Evolutionary conservation across 2,888 invertebrate species (phyloP).

Genomic region (Alloplasta piceator): DNA sequence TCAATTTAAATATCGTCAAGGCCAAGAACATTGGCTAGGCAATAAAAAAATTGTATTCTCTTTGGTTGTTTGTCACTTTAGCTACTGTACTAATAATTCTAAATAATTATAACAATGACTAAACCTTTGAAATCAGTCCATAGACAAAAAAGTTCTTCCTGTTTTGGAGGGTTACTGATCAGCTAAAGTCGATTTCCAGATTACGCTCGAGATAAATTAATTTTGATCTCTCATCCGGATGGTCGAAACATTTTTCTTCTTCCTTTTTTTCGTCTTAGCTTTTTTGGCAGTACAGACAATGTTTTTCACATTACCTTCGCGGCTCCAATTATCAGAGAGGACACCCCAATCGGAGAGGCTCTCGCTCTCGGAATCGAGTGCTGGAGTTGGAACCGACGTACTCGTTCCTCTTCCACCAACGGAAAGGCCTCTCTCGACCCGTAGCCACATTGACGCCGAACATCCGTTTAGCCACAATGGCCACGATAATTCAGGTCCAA

Average conservation of each 20-base stretch:
- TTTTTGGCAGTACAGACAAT: conserved; percentile 29
- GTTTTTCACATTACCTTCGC: conserved; percentile 74
- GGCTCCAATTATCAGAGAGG: conserved; percentile 81
- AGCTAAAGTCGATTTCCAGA: too few species aligned
- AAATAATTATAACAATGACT: too few species aligned
- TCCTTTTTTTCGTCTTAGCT: background rate
- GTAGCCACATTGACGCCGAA: conserved; percentile 85
- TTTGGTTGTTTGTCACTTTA: too few species aligned
- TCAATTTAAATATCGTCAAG: too few species aligned
- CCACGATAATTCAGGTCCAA: conserved; percentile 84
- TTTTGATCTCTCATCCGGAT: too few species aligned
- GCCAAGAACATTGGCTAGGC: too few species aligned
- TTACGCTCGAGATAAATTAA: conserved; percentile 26
- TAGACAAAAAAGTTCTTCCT: too few species aligned
- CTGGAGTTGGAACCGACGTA: conserved; percentile 67
- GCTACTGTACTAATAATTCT: too few species aligned
- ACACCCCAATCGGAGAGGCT: conserved; percentile 82
- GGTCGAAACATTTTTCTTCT: too few species aligned
- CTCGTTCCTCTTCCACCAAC: conserved; percentile 68
- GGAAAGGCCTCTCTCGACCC: conserved; percentile 81
- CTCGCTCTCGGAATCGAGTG: conserved; percentile 78
- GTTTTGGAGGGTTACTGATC: too few species aligned
- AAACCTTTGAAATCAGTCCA: too few species aligned
- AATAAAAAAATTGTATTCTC: too few species aligned
- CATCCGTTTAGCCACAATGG: conserved; percentile 87